Percentiles rank a stretch among this genome's conserved stretches.
phyloP scores from a whole-genome alignment of 2,888 invertebrate species.

The Drosophila tripunctata region DNA sequence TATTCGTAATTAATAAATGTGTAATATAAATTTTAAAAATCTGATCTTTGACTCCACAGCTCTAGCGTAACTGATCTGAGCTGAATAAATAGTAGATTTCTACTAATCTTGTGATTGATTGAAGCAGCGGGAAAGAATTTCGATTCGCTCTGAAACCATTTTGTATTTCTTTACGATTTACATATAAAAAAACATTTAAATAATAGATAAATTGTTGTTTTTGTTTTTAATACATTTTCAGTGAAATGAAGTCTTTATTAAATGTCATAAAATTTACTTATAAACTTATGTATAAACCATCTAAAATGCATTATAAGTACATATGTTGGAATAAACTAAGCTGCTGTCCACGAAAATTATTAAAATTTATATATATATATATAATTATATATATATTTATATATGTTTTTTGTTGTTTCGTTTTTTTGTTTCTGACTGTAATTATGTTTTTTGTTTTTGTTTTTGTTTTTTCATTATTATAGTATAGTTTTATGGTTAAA shows the following conservation, averaged over 20 bases:
- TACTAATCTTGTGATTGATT: too few species aligned
- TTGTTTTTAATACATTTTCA: slow-evolving; percentile 36
- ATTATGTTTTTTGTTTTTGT: too few species aligned
- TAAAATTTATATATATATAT: slow-evolving; percentile 38
- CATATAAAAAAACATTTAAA: neutral
- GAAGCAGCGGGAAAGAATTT: too few species aligned
- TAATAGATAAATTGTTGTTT: neutral
- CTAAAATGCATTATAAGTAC: slow-evolving; percentile 69
- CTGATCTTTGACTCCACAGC: too few species aligned
- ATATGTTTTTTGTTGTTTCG: neutral
- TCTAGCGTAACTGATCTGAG: too few species aligned
- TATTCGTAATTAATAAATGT: slow-evolving; percentile 20
- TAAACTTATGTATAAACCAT: slow-evolving; percentile 65
- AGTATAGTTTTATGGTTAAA: slow-evolving; percentile 37
- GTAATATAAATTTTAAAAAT: neutral
- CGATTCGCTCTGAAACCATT: too few species aligned
- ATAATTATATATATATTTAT: slow-evolving; percentile 4
- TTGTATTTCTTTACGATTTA: too few species aligned
- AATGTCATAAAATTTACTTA: slow-evolving; percentile 61
- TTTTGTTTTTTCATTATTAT: too few species aligned
- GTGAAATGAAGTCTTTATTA: slow-evolving; percentile 71
- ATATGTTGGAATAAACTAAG: slow-evolving; percentile 58
- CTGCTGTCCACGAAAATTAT: slow-evolving; percentile 50
- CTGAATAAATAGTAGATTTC: too few species aligned
- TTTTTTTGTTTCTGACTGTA: slow-evolving; percentile 37